Percentiles rank a stretch among this genome's conserved stretches.
Evolutionary conservation across 2,888 invertebrate species (phyloP).

Genomic region (Sarcophaga caerulescens): DNA sequence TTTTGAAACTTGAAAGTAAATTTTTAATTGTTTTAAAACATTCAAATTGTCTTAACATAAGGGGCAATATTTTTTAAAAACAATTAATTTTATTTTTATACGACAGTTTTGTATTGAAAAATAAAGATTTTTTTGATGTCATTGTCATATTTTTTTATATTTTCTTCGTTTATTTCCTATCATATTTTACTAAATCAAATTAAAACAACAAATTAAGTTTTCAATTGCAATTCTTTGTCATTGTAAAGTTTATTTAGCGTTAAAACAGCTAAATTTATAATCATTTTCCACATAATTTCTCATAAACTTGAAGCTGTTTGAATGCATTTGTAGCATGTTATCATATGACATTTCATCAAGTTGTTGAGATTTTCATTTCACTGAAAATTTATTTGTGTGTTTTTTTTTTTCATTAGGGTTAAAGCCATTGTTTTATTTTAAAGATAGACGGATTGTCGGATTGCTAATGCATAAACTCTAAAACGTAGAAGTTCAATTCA

Average conservation of each 20-base stretch:
- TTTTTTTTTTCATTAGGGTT: no score
- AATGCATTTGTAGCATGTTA: neutral
- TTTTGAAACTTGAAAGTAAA: no score
- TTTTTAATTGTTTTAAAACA: no score
- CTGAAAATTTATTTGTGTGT: neutral
- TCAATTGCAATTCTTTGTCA: constrained; percentile 38
- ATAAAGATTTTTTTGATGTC: neutral
- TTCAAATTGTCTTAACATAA: no score
- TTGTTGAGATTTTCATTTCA: constrained; percentile 41
- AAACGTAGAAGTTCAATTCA: constrained; percentile 9
- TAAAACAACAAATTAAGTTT: constrained; percentile 4
- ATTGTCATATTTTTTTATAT: constrained; percentile 35
- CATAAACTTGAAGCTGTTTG: constrained; percentile 12
- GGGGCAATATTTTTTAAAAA: neutral
- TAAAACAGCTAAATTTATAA: constrained; percentile 25
- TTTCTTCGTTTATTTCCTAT: constrained; percentile 26
- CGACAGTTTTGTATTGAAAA: neutral
- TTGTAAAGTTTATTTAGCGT: constrained; percentile 46
- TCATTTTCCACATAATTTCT: constrained; percentile 65
- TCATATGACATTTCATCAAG: constrained; percentile 61
- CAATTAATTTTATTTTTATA: neutral
- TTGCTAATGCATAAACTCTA: no score
- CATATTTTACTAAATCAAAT: neutral
- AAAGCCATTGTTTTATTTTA: no score
- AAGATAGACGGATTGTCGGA: no score